These are phyloP conservation scores for Callocephalon fimbriatum DNA, from an alignment of 2,113 vertebrate species.

Conservation along the genomic window DNA sequence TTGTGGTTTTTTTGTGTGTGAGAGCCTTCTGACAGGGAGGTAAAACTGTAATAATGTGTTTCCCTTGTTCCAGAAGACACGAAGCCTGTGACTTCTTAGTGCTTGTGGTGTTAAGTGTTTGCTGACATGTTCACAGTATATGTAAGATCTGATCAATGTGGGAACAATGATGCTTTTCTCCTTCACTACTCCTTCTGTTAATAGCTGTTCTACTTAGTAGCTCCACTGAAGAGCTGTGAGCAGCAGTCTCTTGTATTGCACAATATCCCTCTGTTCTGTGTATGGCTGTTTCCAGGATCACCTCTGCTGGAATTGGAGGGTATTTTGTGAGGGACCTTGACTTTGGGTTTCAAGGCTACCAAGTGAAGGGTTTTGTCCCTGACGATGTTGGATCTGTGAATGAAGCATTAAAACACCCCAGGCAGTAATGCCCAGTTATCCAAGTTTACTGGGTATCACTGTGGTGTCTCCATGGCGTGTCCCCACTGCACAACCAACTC, in stretches of 20 bases:
- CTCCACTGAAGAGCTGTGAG: not conserved
- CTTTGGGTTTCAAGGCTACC: not conserved
- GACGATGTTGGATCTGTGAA: not conserved
- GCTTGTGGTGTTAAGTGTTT: not conserved
- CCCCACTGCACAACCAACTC: rapidly evolving
- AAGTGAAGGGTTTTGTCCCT: not conserved
- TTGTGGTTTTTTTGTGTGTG: not conserved
- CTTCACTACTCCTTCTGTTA: not conserved
- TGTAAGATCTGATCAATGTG: not conserved
- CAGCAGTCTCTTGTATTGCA: not conserved
- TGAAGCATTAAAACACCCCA: not conserved
- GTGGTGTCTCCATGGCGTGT: not conserved
- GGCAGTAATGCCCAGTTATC: not conserved
- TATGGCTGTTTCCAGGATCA: not conserved
- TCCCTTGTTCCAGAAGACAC: not conserved
- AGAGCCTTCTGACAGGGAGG: not conserved
- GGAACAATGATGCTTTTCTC: conserved; percentile 4
- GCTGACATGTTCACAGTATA: not conserved
- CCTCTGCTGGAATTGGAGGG: not conserved
- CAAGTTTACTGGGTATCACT: not conserved
- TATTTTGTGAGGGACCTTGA: not conserved
- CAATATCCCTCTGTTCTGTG: not conserved
- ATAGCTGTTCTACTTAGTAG: not conserved
- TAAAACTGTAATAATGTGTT: not conserved
- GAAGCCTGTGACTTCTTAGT: not conserved